These are phyloP conservation scores for Trilocha varians DNA, from an alignment of 2,888 invertebrate genomes.

Conservation along the genomic window DNA sequence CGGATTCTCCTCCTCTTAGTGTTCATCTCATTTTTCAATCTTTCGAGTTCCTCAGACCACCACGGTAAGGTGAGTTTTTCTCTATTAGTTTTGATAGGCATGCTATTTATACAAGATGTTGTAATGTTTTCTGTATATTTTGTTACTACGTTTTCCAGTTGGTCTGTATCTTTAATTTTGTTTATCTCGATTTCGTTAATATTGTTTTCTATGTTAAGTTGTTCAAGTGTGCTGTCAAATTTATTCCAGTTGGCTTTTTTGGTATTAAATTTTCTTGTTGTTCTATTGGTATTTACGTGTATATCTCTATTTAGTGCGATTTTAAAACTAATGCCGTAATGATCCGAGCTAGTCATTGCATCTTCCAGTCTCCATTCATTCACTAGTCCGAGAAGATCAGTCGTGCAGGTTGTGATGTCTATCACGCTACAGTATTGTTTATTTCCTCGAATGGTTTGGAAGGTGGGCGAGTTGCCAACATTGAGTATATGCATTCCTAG, in stretches of 20 bases:
- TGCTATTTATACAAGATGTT: not conserved
- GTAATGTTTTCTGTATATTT: not conserved
- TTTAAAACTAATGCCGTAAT: slow-evolving; percentile 7
- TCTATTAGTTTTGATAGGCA: slow-evolving; percentile 3
- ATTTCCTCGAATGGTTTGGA: too few relatives aligned
- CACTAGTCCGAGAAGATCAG: not conserved
- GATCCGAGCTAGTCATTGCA: slow-evolving; percentile 9
- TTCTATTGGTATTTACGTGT: not conserved
- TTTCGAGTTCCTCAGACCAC: slow-evolving; percentile 4
- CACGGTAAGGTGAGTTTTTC: slow-evolving; percentile 2
- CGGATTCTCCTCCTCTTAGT: not conserved
- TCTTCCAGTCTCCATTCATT: slow-evolving; percentile 8
- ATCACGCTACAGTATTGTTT: too few relatives aligned
- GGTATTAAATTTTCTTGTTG: slow-evolving; percentile 4
- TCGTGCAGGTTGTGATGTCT: too few relatives aligned
- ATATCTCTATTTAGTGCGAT: not conserved
- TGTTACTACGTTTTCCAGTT: not conserved
- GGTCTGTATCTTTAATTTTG: not conserved
- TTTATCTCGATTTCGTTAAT: not conserved
- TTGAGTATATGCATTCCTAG: too few relatives aligned
- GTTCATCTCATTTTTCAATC: not conserved
- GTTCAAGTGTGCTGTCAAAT: not conserved
- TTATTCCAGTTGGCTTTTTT: slow-evolving; percentile 3
- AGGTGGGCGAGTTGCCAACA: too few relatives aligned
- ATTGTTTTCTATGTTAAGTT: not conserved